Percentiles rank a stretch among this genome's conserved stretches.
Evolutionary conservation across 2,113 vertebrate species (phyloP).

Genomic region (Pardalotus punctatus): DNA sequence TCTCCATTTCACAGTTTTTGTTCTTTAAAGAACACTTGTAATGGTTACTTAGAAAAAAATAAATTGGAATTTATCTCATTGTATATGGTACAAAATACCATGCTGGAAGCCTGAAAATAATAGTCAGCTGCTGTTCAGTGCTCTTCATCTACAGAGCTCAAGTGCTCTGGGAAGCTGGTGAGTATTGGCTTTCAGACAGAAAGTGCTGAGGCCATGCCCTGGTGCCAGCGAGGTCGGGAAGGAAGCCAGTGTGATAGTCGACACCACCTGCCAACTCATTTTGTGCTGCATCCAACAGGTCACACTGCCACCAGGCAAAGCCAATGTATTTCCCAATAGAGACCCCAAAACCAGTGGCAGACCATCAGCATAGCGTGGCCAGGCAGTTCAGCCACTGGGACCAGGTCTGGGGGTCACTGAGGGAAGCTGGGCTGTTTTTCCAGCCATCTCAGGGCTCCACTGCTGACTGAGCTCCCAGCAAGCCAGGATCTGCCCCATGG

Average conservation of each 20-base stretch:
- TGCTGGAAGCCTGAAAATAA: constrained; percentile 14
- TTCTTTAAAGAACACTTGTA: constrained; percentile 1
- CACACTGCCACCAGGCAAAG: neutral
- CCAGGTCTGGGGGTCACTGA: fast-evolving
- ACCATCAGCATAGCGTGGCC: fast-evolving
- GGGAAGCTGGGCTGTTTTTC: neutral
- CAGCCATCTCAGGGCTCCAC: fast-evolving
- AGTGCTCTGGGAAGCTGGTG: neutral
- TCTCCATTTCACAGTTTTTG: neutral
- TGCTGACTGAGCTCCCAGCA: neutral
- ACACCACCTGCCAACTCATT: neutral
- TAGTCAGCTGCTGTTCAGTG: constrained; percentile 25
- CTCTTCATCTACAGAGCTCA: neutral
- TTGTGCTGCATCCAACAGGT: neutral
- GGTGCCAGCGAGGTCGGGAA: neutral
- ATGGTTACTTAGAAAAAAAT: neutral
- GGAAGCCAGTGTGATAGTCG: neutral
- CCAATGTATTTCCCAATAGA: neutral
- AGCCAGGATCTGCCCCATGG: fast-evolving
- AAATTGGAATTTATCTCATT: neutral
- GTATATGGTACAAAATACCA: neutral
- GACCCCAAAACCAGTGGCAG: neutral
- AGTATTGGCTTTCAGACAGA: neutral
- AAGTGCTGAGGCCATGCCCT: neutral
- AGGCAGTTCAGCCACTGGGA: neutral